Percentiles rank a stretch among this genome's conserved stretches.
Evolutionary conservation across 2,888 invertebrate genomes (phyloP).

Genomic region (Trachelus tabidus): DNA sequence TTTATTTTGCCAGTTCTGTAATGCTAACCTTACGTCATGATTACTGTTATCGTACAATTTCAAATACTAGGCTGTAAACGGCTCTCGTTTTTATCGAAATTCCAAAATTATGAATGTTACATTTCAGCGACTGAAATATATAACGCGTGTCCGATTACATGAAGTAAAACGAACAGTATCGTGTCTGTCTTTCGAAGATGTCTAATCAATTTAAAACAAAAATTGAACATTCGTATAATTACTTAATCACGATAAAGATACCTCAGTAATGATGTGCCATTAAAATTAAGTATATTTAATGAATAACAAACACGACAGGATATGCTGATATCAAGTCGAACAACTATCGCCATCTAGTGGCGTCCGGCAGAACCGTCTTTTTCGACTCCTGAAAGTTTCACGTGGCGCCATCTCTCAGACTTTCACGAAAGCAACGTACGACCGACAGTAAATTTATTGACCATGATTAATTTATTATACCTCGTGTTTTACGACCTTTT

Average conservation of each 20-base stretch:
- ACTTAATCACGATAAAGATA: background rate
- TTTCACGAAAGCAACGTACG: background rate
- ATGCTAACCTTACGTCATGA: constrained; percentile 53
- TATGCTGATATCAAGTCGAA: background rate
- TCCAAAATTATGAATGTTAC: background rate
- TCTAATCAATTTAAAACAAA: background rate
- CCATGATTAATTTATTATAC: constrained; percentile 25
- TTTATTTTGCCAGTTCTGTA: constrained; percentile 31
- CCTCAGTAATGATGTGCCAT: background rate
- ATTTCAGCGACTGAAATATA: background rate
- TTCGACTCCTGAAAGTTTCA: background rate
- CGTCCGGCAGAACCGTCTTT: background rate
- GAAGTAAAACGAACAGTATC: background rate
- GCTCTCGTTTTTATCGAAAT: constrained; percentile 48
- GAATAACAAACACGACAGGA: background rate
- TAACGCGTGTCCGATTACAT: background rate
- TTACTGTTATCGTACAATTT: constrained; percentile 61
- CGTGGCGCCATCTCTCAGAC: constrained; percentile 22
- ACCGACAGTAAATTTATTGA: constrained; percentile 22
- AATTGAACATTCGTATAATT: background rate
- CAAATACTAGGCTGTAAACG: constrained; percentile 57
- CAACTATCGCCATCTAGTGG: background rate
- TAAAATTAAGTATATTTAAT: background rate
- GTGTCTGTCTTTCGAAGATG: background rate
- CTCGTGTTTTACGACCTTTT: constrained; percentile 21